Evolutionary conservation across 2,888 invertebrate genomes (phyloP).

Genomic region (Anaspis maculata): DNA sequence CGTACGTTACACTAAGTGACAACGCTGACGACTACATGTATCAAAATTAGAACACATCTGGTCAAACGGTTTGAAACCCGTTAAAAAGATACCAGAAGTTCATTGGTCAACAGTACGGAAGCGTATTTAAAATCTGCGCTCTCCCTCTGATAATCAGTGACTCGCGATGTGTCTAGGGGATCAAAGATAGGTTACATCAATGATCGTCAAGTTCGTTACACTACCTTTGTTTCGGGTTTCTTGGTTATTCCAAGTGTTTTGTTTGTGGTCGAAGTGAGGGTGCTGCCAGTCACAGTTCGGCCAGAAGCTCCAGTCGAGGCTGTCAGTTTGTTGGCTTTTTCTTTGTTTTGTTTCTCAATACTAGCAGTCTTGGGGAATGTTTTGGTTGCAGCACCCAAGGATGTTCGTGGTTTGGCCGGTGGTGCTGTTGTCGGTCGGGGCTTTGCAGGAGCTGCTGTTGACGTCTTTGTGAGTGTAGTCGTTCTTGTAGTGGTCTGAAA

Average conservation of each 20-base stretch:
- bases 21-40: too few species aligned
- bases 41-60: too few species aligned
- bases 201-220: not conserved
- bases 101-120: not conserved
- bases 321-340: constrained; percentile 58
- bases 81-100: too few species aligned
- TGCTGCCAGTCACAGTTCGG: constrained; percentile 28
- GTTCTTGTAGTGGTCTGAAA: not conserved
- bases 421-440: constrained; percentile 19
- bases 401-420: constrained; percentile 23
- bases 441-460: constrained; percentile 16
- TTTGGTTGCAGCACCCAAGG: constrained; percentile 24
- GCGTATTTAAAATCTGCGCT: not conserved
- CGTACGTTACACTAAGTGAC: too few species aligned
- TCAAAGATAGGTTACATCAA: too few species aligned
- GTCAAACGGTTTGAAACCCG: too few species aligned
- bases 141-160: too few species aligned
- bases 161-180: too few species aligned
- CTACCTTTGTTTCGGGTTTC: constrained; percentile 33
- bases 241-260: constrained; percentile 26
- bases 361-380: constrained; percentile 28
- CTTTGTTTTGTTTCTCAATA: constrained; percentile 55
- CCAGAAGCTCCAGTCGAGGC: too few species aligned
- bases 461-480: not conserved
- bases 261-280: constrained; percentile 18